phyloP scores from a whole-genome alignment of 2,797 vertebrate species.

The Pseudomugil gertrudae region DNA sequence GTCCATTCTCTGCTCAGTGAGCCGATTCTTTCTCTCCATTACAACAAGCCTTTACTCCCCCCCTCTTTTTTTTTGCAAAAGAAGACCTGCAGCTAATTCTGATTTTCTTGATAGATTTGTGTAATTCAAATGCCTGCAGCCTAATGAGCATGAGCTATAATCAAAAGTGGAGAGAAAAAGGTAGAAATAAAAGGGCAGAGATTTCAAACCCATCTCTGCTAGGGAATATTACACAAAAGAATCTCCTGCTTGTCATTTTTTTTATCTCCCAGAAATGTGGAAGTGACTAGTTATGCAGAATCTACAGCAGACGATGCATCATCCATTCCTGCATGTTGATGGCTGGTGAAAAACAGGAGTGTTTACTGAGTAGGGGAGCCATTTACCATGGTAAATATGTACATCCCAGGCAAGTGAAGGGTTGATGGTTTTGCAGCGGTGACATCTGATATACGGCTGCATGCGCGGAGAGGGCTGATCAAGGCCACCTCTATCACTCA shows the following conservation, averaged over 20 bases:
- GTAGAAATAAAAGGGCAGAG: constrained; percentile 9
- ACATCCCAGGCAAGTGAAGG: constrained; percentile 65
- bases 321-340: constrained; percentile 46
- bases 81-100: constrained; percentile 77
- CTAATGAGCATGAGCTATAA: constrained; percentile 68
- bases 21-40: constrained; percentile 64
- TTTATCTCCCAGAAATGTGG: constrained; percentile 48
- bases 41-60: constrained; percentile 49
- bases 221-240: constrained; percentile 52
- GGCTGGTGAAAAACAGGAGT: constrained; percentile 68
- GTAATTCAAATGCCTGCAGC: constrained; percentile 61
- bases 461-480: constrained; percentile 70
- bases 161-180: constrained; percentile 46
- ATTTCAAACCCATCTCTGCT: constrained; percentile 47
- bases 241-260: constrained; percentile 49
- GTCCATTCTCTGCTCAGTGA: constrained; percentile 71
- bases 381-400: constrained; percentile 81
- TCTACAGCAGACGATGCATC: constrained; percentile 46
- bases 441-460: constrained; percentile 76
- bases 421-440: constrained; percentile 73
- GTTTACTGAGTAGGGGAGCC: constrained; percentile 68
- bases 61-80: constrained; percentile 34
- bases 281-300: constrained; percentile 68
- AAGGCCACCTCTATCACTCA: constrained; percentile 82
- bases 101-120: constrained; percentile 75